Conservation (phyloP, 2,797 vertebrate species). For the Sitta carolinensis region DNA sequence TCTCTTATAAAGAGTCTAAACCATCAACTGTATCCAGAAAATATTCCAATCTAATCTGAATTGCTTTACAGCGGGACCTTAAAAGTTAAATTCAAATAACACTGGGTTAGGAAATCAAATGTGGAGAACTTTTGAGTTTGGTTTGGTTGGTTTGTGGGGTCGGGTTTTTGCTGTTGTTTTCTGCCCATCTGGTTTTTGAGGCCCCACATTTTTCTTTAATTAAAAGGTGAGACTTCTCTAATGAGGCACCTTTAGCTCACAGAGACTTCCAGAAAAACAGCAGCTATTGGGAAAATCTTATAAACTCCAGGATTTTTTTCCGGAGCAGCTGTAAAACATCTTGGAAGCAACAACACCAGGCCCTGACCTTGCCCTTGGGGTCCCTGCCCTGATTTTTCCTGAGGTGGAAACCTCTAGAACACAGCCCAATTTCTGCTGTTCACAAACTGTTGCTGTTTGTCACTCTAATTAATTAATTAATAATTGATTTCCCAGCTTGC, state of each 20-base stretch:
- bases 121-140: not conserved
- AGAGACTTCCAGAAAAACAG: not conserved
- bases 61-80: not conserved
- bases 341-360: not conserved
- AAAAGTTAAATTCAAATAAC: not conserved
- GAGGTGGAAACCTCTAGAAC: not conserved
- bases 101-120: not conserved
- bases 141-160: not conserved
- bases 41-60: not conserved
- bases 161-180: not conserved
- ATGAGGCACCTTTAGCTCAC: not conserved
- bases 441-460: not conserved
- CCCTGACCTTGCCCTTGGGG: fast-evolving
- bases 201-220: not conserved
- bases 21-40: not conserved
- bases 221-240: not conserved
- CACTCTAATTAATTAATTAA: not conserved
- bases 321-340: not conserved
- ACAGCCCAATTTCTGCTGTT: not conserved
- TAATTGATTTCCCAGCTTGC: not conserved
- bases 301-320: not conserved
- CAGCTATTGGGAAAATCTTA: not conserved
- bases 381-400: not conserved
- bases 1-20: not conserved
- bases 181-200: not conserved